These are phyloP conservation scores for Gryllus longicercus DNA, from an alignment of 2,888 invertebrate genomes.

Conservation along the genomic window DNA sequence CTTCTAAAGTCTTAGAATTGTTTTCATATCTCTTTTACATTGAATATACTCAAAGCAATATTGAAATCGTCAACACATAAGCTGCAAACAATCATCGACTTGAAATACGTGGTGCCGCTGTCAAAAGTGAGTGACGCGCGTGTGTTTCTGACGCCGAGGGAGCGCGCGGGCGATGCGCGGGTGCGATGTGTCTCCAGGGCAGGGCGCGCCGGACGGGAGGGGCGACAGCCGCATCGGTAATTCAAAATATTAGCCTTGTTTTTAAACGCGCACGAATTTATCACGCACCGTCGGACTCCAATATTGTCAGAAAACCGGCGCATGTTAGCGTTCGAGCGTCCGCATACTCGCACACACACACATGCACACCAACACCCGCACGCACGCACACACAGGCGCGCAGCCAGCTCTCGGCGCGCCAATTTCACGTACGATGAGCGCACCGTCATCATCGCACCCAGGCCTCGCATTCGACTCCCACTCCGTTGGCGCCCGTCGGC, in stretches of 20 bases:
- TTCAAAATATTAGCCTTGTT: slow-evolving; percentile 17
- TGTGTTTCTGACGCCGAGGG: too few relatives aligned
- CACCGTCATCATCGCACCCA: background rate
- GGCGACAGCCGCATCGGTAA: slow-evolving; percentile 6
- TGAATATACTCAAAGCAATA: too few relatives aligned
- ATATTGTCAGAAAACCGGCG: background rate
- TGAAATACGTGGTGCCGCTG: too few relatives aligned
- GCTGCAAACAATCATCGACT: too few relatives aligned
- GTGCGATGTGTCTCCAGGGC: background rate
- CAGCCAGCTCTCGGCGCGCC: background rate
- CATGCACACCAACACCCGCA: background rate
- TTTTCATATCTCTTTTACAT: too few relatives aligned
- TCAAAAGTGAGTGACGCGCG: too few relatives aligned
- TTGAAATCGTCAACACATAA: too few relatives aligned
- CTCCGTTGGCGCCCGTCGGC: too few relatives aligned
- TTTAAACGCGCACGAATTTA: slow-evolving; percentile 4
- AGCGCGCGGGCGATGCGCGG: too few relatives aligned
- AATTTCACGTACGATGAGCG: slow-evolving; percentile 3
- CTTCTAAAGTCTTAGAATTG: too few relatives aligned
- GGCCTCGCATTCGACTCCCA: too few relatives aligned
- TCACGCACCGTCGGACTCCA: background rate
- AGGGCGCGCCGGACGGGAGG: background rate
- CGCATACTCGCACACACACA: background rate
- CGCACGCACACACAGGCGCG: background rate
- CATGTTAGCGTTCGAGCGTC: background rate